Percentiles rank a stretch among this genome's conserved stretches.
Conservation (phyloP, 2,797 vertebrate species). For the Jordanella pulchra region DNA sequence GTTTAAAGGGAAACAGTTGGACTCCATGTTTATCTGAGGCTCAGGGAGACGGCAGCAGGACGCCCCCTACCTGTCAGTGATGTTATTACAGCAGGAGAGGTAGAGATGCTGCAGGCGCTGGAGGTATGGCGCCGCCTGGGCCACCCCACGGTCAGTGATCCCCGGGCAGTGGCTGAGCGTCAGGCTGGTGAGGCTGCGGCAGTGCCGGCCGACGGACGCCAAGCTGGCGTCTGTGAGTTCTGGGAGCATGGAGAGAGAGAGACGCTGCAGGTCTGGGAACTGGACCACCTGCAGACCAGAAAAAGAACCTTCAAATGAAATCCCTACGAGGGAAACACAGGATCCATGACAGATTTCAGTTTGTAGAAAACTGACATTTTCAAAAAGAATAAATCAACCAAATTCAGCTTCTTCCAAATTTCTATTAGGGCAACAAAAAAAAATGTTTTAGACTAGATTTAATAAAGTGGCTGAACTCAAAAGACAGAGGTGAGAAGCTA, state of each 20-base stretch:
- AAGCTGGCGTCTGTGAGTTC: constrained; percentile 82
- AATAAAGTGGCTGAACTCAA: too few relatives aligned
- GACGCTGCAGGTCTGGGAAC: constrained; percentile 78
- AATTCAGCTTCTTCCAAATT: too few relatives aligned
- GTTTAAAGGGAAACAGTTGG: constrained; percentile 1
- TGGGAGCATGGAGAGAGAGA: constrained; percentile 83
- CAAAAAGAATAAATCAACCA: too few relatives aligned
- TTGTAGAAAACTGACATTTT: too few relatives aligned
- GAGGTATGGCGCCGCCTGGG: constrained; percentile 70
- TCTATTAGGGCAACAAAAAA: too few relatives aligned
- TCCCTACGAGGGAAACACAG: too few relatives aligned
- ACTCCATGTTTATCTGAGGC: not conserved
- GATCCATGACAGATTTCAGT: too few relatives aligned
- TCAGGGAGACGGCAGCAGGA: too few relatives aligned
- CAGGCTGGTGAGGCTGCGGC: constrained; percentile 81
- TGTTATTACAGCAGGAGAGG: constrained; percentile 80
- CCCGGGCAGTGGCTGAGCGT: constrained; percentile 79
- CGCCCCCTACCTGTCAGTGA: constrained; percentile 80
- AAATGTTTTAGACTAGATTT: too few relatives aligned
- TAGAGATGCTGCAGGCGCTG: constrained; percentile 82
- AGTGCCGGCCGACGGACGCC: constrained; percentile 77
- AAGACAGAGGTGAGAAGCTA: too few relatives aligned
- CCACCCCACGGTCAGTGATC: constrained; percentile 81
- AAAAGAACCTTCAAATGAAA: too few relatives aligned
- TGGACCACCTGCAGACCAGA: constrained; percentile 77